Percentiles rank a stretch among this genome's conserved stretches.
These are phyloP conservation scores for Pristionchus exspectatus DNA, from an alignment of 2,888 invertebrate genomes.

Conservation along the genomic window DNA sequence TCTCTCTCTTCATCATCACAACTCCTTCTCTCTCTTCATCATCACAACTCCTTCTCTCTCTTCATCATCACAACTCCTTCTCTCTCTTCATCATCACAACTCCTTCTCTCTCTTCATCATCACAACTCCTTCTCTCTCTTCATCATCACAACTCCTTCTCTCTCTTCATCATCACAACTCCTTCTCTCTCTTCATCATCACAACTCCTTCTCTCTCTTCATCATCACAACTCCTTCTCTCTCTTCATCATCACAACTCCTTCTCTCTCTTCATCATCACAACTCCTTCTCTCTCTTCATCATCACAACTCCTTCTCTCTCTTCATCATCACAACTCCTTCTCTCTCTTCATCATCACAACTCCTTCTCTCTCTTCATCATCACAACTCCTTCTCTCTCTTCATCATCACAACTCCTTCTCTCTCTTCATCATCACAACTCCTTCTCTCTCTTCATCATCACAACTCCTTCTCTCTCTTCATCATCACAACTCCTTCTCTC, in stretches of 20 bases:
- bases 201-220: neutral
- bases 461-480: neutral
- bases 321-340: neutral
- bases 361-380: neutral
- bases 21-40: neutral
- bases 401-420: neutral
- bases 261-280: neutral
- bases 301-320: neutral
- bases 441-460: neutral
- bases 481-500: neutral
- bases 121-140: neutral
- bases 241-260: neutral
- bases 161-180: neutral
- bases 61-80: neutral
- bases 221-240: neutral
- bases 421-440: neutral
- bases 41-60: neutral
- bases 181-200: neutral
- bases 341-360: neutral
- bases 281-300: neutral
- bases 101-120: neutral
- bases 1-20: neutral
- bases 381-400: neutral
- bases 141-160: neutral
- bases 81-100: neutral